A percentile compares a stretch with the other conserved stretches of the same genome.
Evolutionary conservation across 2,888 invertebrate genomes (phyloP).

Genomic region (Archips crataeganus): DNA sequence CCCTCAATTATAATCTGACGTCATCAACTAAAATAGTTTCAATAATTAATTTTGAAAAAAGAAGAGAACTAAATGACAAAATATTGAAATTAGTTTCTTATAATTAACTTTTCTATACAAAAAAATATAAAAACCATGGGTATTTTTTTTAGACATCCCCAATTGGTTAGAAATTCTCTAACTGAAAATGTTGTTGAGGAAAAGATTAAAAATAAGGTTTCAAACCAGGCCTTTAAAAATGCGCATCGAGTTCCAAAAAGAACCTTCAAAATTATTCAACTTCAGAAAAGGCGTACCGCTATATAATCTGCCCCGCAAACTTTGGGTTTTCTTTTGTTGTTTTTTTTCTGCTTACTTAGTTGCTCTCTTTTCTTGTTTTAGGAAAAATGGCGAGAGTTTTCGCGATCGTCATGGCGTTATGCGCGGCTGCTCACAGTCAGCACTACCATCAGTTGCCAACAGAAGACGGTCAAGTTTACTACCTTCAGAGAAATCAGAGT

Average conservation of each 20-base stretch:
- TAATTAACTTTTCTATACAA: too few species aligned
- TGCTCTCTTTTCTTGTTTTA: slow-evolving; percentile 55
- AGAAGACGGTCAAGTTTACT: slow-evolving; percentile 1
- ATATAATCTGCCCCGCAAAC: not conserved
- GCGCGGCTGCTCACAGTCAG: slow-evolving; percentile 50
- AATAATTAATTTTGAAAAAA: too few species aligned
- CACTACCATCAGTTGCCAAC: slow-evolving; percentile 45
- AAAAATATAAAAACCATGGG: too few species aligned
- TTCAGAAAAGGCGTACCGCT: not conserved
- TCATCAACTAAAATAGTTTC: too few species aligned
- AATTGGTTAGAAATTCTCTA: not conserved
- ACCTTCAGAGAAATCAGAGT: slow-evolving; percentile 14
- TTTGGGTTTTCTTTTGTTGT: not conserved
- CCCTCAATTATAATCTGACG: too few species aligned
- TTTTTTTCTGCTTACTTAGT: not conserved
- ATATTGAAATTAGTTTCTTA: too few species aligned
- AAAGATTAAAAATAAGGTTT: not conserved
- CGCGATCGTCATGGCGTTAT: slow-evolving; percentile 52
- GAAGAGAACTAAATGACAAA: too few species aligned
- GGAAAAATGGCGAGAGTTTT: slow-evolving; percentile 55
- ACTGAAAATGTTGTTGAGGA: not conserved
- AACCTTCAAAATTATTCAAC: not conserved
- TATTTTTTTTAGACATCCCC: too few species aligned
- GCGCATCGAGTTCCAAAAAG: not conserved
- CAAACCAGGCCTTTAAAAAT: not conserved